Percentiles rank a stretch among this genome's conserved stretches.
Conservation (phyloP, 2,797 vertebrate species). For the Meriones psammophilus region DNA sequence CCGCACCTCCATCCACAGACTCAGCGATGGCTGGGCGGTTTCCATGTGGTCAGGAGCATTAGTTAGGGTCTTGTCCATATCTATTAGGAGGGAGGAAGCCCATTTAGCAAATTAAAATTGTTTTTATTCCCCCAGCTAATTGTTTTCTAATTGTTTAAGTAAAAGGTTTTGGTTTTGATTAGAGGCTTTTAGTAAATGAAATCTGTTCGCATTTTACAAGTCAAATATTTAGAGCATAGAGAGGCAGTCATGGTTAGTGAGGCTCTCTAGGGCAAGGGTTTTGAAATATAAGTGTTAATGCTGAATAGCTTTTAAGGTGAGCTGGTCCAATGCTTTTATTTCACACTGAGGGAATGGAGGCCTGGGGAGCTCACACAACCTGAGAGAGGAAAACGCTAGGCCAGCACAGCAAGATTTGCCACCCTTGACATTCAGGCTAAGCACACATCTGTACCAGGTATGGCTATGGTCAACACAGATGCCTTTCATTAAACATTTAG, state of each 20-base stretch:
- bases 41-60: slow-evolving; percentile 80
- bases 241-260: slow-evolving; percentile 56
- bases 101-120: slow-evolving; percentile 85
- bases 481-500: slow-evolving; percentile 72
- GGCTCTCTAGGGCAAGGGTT: slow-evolving; percentile 42
- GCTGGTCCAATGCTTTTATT: slow-evolving; percentile 30
- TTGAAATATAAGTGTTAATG: slow-evolving; percentile 45
- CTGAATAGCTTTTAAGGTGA: slow-evolving; percentile 44
- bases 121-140: slow-evolving; percentile 83
- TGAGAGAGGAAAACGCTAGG: background rate
- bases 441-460: slow-evolving; percentile 20
- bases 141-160: slow-evolving; percentile 86
- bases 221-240: slow-evolving; percentile 77
- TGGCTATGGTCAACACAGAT: background rate
- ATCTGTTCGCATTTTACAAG: slow-evolving; percentile 79
- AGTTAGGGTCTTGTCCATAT: slow-evolving; percentile 79
- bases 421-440: background rate
- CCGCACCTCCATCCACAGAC: slow-evolving; percentile 29
- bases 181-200: slow-evolving; percentile 84
- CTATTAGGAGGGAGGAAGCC: slow-evolving; percentile 79
- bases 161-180: slow-evolving; percentile 84
- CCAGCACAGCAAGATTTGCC: background rate
- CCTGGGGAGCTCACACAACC: slow-evolving; percentile 50
- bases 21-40: slow-evolving; percentile 37
- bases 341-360: background rate